phyloP scores from a whole-genome alignment of 1,140 invertebrate species.

The Scaptomyza hsui region DNA sequence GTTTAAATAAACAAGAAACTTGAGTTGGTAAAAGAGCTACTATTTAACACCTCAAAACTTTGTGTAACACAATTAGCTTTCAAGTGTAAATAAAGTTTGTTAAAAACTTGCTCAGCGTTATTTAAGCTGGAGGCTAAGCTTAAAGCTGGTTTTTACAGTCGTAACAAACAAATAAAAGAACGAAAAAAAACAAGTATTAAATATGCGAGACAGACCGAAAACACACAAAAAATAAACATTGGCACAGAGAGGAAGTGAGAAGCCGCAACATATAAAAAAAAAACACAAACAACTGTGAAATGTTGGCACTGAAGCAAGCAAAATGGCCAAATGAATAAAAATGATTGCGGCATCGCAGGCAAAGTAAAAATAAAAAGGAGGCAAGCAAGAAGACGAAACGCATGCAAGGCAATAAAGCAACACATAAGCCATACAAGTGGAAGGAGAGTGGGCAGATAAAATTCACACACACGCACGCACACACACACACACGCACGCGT shows the following conservation, averaged over 20 bases:
- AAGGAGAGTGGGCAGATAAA: constrained; percentile 28
- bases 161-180: constrained; percentile 1
- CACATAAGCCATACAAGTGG: constrained; percentile 32
- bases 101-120: constrained; percentile 3
- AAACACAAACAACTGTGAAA: constrained; percentile 11
- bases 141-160: constrained; percentile 31
- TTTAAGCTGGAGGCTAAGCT: constrained; percentile 17
- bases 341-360: constrained; percentile 39
- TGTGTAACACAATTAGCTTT: background rate
- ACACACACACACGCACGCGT: constrained; percentile 48
- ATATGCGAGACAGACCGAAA: constrained; percentile 15
- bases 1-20: background rate
- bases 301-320: constrained; percentile 34
- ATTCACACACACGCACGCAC: constrained; percentile 1
- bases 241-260: constrained; percentile 2
- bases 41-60: background rate
- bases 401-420: constrained; percentile 44
- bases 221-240: constrained; percentile 4
- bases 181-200: constrained; percentile 30
- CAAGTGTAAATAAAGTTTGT: background rate
- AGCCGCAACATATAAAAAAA: background rate
- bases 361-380: constrained; percentile 16
- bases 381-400: constrained; percentile 15
- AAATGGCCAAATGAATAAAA: constrained; percentile 56
- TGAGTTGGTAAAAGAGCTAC: background rate